Conservation (phyloP, 2,888 invertebrate genomes). For the Erpobdella octoculata region DNA sequence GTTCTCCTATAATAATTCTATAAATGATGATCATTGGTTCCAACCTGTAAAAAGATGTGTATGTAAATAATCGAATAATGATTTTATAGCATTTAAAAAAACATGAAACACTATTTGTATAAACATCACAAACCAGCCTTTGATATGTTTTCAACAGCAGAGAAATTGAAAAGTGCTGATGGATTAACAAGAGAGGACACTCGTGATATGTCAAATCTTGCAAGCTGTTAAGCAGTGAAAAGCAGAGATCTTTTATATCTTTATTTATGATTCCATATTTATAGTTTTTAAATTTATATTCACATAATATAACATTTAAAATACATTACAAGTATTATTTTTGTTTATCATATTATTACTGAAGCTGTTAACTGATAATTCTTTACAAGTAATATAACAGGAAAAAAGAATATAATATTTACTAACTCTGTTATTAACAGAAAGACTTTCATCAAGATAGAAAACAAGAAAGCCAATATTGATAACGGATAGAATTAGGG, state of each 20-base stretch:
- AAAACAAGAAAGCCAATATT: constrained; percentile 69
- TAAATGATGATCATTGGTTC: not conserved
- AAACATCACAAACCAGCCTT: not conserved
- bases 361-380: not conserved
- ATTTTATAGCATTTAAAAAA: not conserved
- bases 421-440: constrained; percentile 58
- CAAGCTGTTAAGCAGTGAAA: not conserved
- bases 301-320: not conserved
- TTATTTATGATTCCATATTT: not conserved
- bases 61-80: not conserved
- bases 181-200: constrained; percentile 58
- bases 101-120: not conserved
- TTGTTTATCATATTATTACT: not conserved
- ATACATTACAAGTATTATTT: no score
- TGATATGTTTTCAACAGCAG: constrained; percentile 62
- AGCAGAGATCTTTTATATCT: not conserved
- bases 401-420: not conserved
- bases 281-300: not conserved
- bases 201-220: not conserved
- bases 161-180: constrained; percentile 59
- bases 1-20: not conserved
- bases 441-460: constrained; percentile 75
- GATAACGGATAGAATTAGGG: constrained; percentile 61
- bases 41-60: not conserved
- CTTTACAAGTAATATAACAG: not conserved